phyloP scores from a whole-genome alignment of 2,888 invertebrate genomes.

The Operophtera brumata region DNA sequence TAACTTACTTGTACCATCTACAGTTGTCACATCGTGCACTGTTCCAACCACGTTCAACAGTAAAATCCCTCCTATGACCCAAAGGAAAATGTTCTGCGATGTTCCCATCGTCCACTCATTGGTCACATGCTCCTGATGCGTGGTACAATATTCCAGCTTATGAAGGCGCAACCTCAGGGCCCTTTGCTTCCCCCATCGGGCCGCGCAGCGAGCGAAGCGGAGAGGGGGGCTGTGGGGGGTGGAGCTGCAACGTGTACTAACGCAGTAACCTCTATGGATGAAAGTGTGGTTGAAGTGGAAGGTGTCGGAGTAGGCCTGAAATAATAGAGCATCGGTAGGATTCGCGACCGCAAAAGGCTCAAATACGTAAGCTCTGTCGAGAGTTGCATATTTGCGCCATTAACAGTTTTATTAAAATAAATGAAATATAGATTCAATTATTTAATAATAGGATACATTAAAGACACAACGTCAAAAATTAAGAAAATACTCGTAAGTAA shows the following conservation, averaged over 20 bases:
- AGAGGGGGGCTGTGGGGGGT: not conserved
- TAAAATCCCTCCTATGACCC: conserved; percentile 8
- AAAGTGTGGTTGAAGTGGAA: not conserved
- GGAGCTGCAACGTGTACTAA: conserved; percentile 15
- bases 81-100: conserved; percentile 13
- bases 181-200: not conserved
- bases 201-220: conserved; percentile 22
- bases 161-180: conserved; percentile 6
- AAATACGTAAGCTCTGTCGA: too few species aligned
- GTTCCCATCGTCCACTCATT: not conserved
- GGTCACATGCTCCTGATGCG: conserved; percentile 9
- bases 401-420: too few species aligned
- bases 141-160: conserved; percentile 21
- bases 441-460: too few species aligned
- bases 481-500: too few species aligned
- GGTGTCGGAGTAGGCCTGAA: not conserved
- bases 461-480: too few species aligned
- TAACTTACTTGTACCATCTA: conserved; percentile 9
- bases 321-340: too few species aligned
- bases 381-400: too few species aligned
- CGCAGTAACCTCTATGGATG: conserved; percentile 27
- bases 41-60: conserved; percentile 18
- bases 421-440: too few species aligned
- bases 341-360: too few species aligned
- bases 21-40: conserved; percentile 12